phyloP scores from a whole-genome alignment of 2,113 vertebrate genomes.

The Phyllostomus hastatus region DNA sequence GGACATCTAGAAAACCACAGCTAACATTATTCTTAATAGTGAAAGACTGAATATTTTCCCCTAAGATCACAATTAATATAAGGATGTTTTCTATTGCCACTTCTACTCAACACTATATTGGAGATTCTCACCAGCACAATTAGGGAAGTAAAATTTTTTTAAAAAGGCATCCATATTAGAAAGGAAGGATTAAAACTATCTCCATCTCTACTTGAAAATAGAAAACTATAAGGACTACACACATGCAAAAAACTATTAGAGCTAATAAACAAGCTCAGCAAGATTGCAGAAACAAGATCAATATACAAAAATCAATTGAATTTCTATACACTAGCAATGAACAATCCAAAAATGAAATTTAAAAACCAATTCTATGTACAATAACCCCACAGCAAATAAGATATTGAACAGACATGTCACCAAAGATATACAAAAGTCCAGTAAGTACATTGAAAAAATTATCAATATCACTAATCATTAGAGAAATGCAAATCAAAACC shows the following conservation, averaged over 20 bases:
- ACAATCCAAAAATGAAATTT: slow-evolving; percentile 1
- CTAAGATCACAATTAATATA: background rate
- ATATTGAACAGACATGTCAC: background rate
- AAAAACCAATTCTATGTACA: background rate
- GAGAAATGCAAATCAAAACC: slow-evolving; percentile 27
- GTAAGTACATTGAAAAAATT: background rate
- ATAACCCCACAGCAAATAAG: background rate
- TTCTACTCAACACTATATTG: no score
- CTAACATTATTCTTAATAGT: background rate
- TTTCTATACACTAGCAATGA: background rate
- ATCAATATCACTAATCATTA: background rate
- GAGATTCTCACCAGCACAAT: background rate
- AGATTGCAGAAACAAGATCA: background rate
- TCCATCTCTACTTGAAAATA: background rate
- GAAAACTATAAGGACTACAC: background rate
- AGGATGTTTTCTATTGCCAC: background rate
- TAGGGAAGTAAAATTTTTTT: background rate
- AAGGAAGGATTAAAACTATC: background rate
- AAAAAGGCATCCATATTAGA: background rate
- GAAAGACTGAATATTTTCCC: background rate
- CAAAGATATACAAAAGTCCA: background rate
- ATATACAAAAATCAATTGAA: background rate
- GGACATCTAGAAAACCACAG: background rate
- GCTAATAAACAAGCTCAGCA: background rate
- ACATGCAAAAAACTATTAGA: background rate